phyloP scores from a whole-genome alignment of 2,888 invertebrate genomes.

The Drosophila quinaria region DNA sequence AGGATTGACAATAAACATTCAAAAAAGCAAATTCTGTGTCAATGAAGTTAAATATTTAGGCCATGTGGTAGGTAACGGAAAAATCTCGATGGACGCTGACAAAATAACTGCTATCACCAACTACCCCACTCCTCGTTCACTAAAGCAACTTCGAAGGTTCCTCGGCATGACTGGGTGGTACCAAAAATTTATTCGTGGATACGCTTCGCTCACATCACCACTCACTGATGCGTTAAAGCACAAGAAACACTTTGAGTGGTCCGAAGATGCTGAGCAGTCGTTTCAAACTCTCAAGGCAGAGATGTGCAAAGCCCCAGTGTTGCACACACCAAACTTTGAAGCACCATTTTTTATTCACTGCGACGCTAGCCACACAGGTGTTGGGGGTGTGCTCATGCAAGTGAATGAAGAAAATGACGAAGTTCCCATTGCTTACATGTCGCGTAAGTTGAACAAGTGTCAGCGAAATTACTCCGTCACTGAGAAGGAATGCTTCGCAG shows the following conservation, averaged over 20 bases:
- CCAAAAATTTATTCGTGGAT: not conserved
- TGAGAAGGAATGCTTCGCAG: conserved; percentile 17
- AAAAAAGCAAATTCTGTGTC: conserved; percentile 13
- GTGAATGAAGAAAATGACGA: not conserved
- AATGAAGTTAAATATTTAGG: conserved; percentile 19
- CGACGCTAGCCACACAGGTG: conserved; percentile 12
- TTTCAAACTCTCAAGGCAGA: not conserved
- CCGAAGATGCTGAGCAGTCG: not conserved
- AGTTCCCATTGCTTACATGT: conserved; percentile 1
- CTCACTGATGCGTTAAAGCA: not conserved
- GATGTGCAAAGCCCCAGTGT: conserved; percentile 1
- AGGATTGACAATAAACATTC: conserved; percentile 1
- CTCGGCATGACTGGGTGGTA: not conserved
- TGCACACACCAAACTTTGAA: conserved; percentile 9
- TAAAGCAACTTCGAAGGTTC: not conserved
- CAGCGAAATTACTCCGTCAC: conserved; percentile 7
- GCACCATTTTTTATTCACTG: not conserved
- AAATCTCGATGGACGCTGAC: conserved; percentile 14
- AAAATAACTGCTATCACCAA: conserved; percentile 15
- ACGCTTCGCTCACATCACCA: not conserved
- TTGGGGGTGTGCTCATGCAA: conserved; percentile 11
- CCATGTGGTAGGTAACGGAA: conserved; percentile 16
- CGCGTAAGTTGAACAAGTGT: not conserved
- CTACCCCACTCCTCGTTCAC: not conserved
- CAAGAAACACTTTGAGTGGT: not conserved